Evolutionary conservation across 92 coral and sea anemone species (phyloP), one percentile per base, ranked within the genome.

Genomic region (Ricordea florida): DNA sequence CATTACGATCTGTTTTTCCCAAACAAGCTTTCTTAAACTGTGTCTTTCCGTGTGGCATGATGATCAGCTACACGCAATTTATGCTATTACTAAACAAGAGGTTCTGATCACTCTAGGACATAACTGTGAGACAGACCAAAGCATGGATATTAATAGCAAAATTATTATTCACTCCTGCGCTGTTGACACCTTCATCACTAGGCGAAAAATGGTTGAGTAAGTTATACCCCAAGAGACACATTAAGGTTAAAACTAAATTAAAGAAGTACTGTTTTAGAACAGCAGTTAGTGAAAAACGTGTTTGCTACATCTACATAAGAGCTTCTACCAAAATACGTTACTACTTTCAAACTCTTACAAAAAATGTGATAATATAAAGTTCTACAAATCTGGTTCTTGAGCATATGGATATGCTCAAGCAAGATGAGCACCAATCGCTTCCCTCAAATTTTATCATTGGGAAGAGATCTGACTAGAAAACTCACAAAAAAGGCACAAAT

Each of bases 231-330:
- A n/a, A n/a, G n/a, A 52, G 38, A 28, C 31, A 26, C 24, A 64
- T 30, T 30, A 22, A 40, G 72, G 72, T 43, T 23, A 37, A 38
- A n/a, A n/a, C n/a, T n/a, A n/a, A n/a, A n/a, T n/a, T 64, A 29
- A 64, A 47, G 74, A 67, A 67, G 74, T 67, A 67, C n/a, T 10
- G 59, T 31, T 10, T 22, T 26, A 64, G 21, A 38, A 67, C 74
- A 67, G 37, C 74, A 67, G 74, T 44, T 60, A 67, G 61, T 67
- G 74, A 37, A 64, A 64, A 64, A 52, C 43, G n/a, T 53, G 42
- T 40, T 42, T 63, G 38, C 71, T 63, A 21, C 9, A 23, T 46
- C 71, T 63, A 62, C n/a, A n/a, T n/a, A n/a, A n/a, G n/a, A n/a
- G n/a, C n/a, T n/a, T n/a, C 18, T 18, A 10, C 24, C 1, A 10